These are phyloP conservation scores for Lymantria dispar DNA, from an alignment of 2,888 invertebrate genomes.

Conservation along the genomic window DNA sequence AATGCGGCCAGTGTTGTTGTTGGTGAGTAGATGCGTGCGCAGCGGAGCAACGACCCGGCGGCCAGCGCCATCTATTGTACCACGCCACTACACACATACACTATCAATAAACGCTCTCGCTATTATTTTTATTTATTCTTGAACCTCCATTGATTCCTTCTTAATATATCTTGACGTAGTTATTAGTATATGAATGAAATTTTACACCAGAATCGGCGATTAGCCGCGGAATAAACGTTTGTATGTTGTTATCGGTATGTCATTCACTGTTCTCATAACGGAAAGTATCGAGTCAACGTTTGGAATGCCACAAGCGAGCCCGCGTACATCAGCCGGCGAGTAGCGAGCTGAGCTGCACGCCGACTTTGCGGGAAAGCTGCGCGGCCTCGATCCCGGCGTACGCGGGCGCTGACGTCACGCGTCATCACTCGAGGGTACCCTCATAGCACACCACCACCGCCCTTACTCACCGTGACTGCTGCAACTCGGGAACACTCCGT, in stretches of 20 bases:
- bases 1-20: not conserved
- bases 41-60: constrained; percentile 54
- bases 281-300: constrained; percentile 1
- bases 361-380: constrained; percentile 48
- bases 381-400: constrained; percentile 45
- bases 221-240: not conserved
- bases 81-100: constrained; percentile 18
- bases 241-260: not conserved
- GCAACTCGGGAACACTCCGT: constrained; percentile 18
- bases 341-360: constrained; percentile 30
- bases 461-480: constrained; percentile 33
- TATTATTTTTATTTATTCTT: constrained; percentile 18
- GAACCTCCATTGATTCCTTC: constrained; percentile 4
- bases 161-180: not conserved
- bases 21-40: not conserved
- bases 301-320: not conserved
- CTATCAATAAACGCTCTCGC: constrained; percentile 19
- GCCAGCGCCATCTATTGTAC: constrained; percentile 42
- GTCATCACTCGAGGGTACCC: constrained; percentile 14
- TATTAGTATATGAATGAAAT: not conserved
- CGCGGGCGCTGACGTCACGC: constrained; percentile 41
- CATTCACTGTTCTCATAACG: not conserved
- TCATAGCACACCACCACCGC: constrained; percentile 8
- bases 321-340: constrained; percentile 11
- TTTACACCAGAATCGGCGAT: not conserved